Percentiles rank a stretch among this genome's conserved stretches.
Conservation (phyloP, 2,113 vertebrate species). For the Macquaria ambigua region DNA sequence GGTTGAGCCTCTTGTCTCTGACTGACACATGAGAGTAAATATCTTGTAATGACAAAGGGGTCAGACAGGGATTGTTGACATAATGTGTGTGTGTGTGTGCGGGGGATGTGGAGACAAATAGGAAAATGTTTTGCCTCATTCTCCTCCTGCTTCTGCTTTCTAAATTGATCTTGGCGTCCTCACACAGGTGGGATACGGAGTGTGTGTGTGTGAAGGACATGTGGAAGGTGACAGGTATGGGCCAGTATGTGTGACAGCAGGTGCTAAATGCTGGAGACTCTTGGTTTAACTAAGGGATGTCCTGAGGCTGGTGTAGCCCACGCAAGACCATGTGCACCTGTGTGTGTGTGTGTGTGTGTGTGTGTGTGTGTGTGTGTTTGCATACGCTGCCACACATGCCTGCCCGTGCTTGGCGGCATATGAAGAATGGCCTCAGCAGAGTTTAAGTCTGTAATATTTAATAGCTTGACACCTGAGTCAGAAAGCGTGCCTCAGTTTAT, state of each 20-base stretch:
- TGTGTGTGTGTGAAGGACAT: conserved; percentile 14
- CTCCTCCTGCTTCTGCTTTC: conserved; percentile 3
- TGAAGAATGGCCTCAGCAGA: conserved; percentile 27
- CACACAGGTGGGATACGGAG: conserved; percentile 58
- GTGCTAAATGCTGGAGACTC: conserved; percentile 67
- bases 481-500: conserved; percentile 62
- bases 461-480: conserved; percentile 76
- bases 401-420: conserved; percentile 29
- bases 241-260: conserved; percentile 61
- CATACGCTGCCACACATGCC: conserved; percentile 8
- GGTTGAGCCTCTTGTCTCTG: conserved; percentile 25
- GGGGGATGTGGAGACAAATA: neutral
- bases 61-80: conserved; percentile 17
- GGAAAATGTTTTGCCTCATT: conserved; percentile 6
- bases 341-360: conserved; percentile 9
- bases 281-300: conserved; percentile 57
- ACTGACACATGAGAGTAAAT: conserved; percentile 35
- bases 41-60: conserved; percentile 3
- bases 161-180: conserved; percentile 43
- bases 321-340: neutral
- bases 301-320: conserved; percentile 55
- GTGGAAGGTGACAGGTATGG: conserved; percentile 29
- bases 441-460: conserved; percentile 73
- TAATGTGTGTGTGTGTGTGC: neutral
- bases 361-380: conserved; percentile 11